Conservation (phyloP, 2,113 vertebrate species). For the Danionella cerebrum region DNA sequence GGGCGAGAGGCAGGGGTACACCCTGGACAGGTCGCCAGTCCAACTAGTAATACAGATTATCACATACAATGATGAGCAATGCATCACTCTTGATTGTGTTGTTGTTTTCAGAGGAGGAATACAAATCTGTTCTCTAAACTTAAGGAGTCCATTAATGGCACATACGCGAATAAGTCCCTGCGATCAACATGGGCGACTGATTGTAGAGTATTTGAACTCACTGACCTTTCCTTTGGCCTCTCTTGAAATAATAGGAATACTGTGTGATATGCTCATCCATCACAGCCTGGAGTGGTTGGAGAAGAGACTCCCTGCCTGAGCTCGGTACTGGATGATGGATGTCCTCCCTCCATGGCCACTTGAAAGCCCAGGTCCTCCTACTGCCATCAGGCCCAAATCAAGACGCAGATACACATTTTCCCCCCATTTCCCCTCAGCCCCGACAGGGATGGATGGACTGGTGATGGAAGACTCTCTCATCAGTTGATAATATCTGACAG, state of each 20-base stretch:
- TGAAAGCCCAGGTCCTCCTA: constrained; percentile 31
- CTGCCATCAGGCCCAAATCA: constrained; percentile 36
- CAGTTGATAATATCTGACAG: constrained; percentile 16
- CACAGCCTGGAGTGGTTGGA: constrained; percentile 21
- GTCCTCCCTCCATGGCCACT: constrained; percentile 26
- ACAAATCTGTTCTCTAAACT: constrained; percentile 1
- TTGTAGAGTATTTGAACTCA: constrained; percentile 25
- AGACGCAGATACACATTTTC: constrained; percentile 30
- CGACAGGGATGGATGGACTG: constrained; percentile 25
- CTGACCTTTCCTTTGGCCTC: constrained; percentile 35
- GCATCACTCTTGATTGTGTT: too few relatives aligned
- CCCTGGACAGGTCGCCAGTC: too few relatives aligned
- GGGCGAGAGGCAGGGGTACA: too few relatives aligned
- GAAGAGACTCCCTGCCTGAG: constrained; percentile 28
- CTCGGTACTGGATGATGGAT: constrained; percentile 30
- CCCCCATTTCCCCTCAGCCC: constrained; percentile 17
- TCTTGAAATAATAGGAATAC: constrained; percentile 43
- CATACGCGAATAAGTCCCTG: constrained; percentile 22
- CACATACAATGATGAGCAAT: too few relatives aligned
- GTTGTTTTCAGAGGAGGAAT: too few relatives aligned
- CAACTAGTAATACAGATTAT: too few relatives aligned
- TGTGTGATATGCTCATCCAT: constrained; percentile 38
- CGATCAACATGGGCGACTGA: constrained; percentile 19
- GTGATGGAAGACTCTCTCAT: constrained; percentile 15
- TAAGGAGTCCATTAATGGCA: not conserved